Conservation (phyloP, 2,888 invertebrate genomes). For the Drosophila diplacantha region DNA sequence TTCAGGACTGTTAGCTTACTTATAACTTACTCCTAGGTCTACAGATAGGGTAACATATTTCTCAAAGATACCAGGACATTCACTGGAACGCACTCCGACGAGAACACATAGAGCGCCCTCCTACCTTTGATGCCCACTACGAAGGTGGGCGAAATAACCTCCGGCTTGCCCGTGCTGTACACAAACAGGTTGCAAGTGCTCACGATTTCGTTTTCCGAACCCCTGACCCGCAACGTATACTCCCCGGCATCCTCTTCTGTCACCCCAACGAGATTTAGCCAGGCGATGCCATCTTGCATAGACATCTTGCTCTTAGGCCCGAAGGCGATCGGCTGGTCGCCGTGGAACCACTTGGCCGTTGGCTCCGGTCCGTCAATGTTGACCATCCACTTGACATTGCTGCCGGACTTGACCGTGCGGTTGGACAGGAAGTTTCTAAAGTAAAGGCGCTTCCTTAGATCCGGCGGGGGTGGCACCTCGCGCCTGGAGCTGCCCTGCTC, state of each 20-base stretch:
- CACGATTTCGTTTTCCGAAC: constrained; percentile 84
- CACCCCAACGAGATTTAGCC: constrained; percentile 85
- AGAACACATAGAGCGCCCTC: constrained; percentile 20
- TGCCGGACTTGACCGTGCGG: constrained; percentile 85
- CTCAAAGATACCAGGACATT: constrained; percentile 41
- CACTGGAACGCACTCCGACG: constrained; percentile 43
- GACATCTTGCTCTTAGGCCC: constrained; percentile 82
- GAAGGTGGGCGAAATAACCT: constrained; percentile 85
- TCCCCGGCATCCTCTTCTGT: constrained; percentile 85
- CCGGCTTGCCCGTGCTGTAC: constrained; percentile 77
- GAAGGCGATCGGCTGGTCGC: constrained; percentile 81
- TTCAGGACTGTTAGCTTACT: constrained; percentile 19
- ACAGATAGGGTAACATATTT: constrained; percentile 14
- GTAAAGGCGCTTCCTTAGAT: constrained; percentile 78
- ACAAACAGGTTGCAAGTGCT: constrained; percentile 83
- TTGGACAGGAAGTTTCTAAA: constrained; percentile 88
- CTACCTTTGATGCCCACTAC: constrained; percentile 86
- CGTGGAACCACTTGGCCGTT: constrained; percentile 84
- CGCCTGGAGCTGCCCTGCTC: constrained; percentile 68
- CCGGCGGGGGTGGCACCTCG: constrained; percentile 77
- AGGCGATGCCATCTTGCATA: constrained; percentile 84
- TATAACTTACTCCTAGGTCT: constrained; percentile 2
- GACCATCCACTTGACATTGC: constrained; percentile 87
- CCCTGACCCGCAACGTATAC: constrained; percentile 87
- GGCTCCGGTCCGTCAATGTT: constrained; percentile 87